Evolutionary conservation across 2,888 invertebrate genomes (phyloP).

Genomic region (Gonocerus acuteangulatus): DNA sequence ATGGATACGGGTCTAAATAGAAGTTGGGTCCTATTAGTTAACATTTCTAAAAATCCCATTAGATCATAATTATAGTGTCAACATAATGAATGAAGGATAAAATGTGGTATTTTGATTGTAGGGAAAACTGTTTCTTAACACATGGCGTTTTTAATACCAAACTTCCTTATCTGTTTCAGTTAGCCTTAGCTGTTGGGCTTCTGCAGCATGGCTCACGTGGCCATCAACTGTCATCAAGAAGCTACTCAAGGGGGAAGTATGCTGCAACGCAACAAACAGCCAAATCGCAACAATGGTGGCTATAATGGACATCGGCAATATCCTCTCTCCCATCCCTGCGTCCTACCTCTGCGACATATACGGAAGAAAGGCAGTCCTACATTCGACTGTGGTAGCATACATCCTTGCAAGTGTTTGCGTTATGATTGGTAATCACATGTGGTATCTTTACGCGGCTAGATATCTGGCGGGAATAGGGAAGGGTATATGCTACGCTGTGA

Average conservation of each 20-base stretch:
- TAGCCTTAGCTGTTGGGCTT: constrained; percentile 26
- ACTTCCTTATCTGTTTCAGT: too few relatives aligned
- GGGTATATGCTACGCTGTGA: constrained; percentile 38
- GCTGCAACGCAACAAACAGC: constrained; percentile 25
- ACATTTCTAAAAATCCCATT: too few relatives aligned
- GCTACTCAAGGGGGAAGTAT: constrained; percentile 27
- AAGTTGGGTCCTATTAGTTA: too few relatives aligned
- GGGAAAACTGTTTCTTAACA: too few relatives aligned
- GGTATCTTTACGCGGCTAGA: constrained; percentile 36
- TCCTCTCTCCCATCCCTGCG: constrained; percentile 38
- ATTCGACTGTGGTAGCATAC: constrained; percentile 43
- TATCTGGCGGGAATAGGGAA: constrained; percentile 38
- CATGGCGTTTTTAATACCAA: too few relatives aligned
- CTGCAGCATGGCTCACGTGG: constrained; percentile 38
- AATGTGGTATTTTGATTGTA: too few relatives aligned
- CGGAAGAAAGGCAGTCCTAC: constrained; percentile 36
- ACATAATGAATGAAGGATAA: too few relatives aligned
- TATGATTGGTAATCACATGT: constrained; percentile 40
- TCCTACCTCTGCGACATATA: constrained; percentile 37
- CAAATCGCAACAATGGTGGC: constrained; percentile 38
- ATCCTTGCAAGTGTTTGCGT: constrained; percentile 42
- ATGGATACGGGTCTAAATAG: too few relatives aligned
- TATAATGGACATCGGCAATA: constrained; percentile 40
- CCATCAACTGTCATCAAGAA: constrained; percentile 36
- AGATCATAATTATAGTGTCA: too few relatives aligned